Evolutionary conservation across 2,888 invertebrate genomes (phyloP).

Genomic region (Nephrotoma flavescens): DNA sequence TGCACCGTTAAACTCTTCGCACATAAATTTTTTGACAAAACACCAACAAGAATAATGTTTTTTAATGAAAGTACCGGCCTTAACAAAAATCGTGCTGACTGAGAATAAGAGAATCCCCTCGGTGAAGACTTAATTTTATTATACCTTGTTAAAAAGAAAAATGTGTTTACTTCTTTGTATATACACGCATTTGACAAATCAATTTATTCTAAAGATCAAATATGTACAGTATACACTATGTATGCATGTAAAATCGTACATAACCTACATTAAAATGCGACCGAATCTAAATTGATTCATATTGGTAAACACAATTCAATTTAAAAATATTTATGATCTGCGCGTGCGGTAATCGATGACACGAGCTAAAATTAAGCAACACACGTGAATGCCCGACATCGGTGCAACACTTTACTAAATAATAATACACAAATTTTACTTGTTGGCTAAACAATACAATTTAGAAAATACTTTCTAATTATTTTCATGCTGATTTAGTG

Average conservation of each 20-base stretch:
- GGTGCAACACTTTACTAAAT: neutral
- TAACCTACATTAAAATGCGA: neutral
- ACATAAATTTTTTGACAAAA: too few relatives aligned
- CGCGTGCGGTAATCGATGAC: neutral
- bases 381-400: neutral
- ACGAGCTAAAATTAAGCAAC: neutral
- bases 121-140: neutral
- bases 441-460: neutral
- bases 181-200: too few relatives aligned
- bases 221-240: neutral
- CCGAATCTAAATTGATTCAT: neutral
- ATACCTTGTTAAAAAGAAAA: too few relatives aligned
- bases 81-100: too few relatives aligned
- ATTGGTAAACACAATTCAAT: neutral
- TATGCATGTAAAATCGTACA: neutral
- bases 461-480: neutral
- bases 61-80: too few relatives aligned
- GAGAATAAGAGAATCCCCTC: neutral
- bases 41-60: too few relatives aligned
- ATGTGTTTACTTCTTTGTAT: too few relatives aligned
- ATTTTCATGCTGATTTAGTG: neutral
- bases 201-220: too few relatives aligned
- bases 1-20: too few relatives aligned
- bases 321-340: neutral
- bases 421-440: neutral